These are phyloP conservation scores for Lethrus apterus DNA, from an alignment of 1,140 invertebrate species.

Conservation along the genomic window DNA sequence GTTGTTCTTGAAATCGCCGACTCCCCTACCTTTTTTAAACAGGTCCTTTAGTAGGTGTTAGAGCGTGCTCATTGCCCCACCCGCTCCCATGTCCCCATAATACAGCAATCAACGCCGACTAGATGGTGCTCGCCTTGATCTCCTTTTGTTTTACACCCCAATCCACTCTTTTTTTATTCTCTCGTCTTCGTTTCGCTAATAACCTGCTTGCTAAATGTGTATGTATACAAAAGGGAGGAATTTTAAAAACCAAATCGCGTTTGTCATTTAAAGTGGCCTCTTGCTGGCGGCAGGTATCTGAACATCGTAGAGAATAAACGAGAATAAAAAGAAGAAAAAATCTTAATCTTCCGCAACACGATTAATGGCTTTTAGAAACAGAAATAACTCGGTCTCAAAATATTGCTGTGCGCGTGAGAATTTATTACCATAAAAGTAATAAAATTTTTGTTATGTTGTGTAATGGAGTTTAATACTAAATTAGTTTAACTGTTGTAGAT, in stretches of 20 bases:
- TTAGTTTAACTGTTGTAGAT: too few species aligned
- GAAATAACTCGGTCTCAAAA: too few species aligned
- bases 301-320: too few species aligned
- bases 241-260: conserved; percentile 30
- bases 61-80: conserved; percentile 25
- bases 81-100: conserved; percentile 23
- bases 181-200: conserved; percentile 27
- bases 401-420: too few species aligned
- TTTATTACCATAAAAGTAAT: too few species aligned
- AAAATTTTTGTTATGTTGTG: too few species aligned
- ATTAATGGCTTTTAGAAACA: too few species aligned
- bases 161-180: conserved; percentile 25
- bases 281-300: conserved; percentile 14
- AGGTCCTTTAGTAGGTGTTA: conserved; percentile 32
- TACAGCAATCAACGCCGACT: conserved; percentile 32
- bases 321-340: too few species aligned
- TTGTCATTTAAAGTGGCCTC: conserved; percentile 29
- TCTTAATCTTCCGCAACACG: too few species aligned
- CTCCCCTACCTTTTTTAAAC: conserved; percentile 25
- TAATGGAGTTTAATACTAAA: too few species aligned
- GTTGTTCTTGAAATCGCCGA: conserved; percentile 30
- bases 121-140: conserved; percentile 26
- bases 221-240: conserved; percentile 25
- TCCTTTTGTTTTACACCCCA: conserved; percentile 26
- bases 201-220: conserved; percentile 20